Base-by-base conservation (phyloP, 2,888 invertebrate species). In the Chrysodeixis includens region DNA sequence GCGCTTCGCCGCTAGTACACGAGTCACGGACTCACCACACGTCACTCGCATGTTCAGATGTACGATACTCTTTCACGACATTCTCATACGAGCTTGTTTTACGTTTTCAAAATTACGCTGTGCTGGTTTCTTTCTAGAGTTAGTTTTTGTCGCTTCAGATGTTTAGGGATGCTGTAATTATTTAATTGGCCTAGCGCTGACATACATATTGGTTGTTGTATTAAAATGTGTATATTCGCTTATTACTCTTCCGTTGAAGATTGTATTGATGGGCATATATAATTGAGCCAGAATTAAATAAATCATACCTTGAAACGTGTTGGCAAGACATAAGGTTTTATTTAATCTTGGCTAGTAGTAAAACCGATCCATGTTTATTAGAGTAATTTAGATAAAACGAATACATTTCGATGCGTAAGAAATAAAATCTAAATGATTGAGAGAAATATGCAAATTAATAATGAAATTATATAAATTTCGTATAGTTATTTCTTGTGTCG, bases 31-130 rank as follows among this genome's bases (percentile, higher is more conserved):
- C 40, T n/a, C n/a, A n/a, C 35, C 1, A 35, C 35, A 10, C 32
- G 32, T 32, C 32, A 32, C 32, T 32, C 32, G 35, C 89, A 88
- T 89, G 88, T 71, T 76, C 77, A 72, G 69, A 66, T 64, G 57
- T 79, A 84, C 82, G 74, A 78, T 77, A 40, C 82, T 82, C 86
- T 71, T 69, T 84, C 86, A 88, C 88, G 84, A 89, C 90, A 91
- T 88, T 78, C 76, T 87, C 92, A 91, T 92, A 83, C 82, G 84
- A 88, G 93, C 93, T 93, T 93, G 88, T 88, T 91, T 88, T 87
- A 77, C 76, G 79, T 86, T 87, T 87, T 85, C 83, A 84, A 83
- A 88, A 83, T 84, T 88, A 84, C 79, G 90, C 90, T 90, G 89
- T 88, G 92, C 91, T 90, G 89, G 86, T 90, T 90, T 90, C 84